These are phyloP conservation scores for Saturnia pavonia DNA, from an alignment of 2,888 invertebrate genomes.

Conservation along the genomic window DNA sequence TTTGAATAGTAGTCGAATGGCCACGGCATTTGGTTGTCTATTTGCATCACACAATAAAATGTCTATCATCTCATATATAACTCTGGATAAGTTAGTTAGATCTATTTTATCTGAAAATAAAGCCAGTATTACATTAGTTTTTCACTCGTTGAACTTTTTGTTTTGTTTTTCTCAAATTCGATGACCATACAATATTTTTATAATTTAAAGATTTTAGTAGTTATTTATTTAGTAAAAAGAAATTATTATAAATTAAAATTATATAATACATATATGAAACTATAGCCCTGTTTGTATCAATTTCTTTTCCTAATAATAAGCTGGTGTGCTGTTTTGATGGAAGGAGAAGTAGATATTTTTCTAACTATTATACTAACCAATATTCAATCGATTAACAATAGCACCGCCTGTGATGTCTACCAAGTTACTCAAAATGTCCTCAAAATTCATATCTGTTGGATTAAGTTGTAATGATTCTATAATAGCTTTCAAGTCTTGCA, in stretches of 20 bases:
- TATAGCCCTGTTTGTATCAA: too few species aligned
- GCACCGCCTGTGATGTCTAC: slow-evolving; percentile 69
- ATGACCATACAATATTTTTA: neutral
- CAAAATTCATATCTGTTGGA: slow-evolving; percentile 67
- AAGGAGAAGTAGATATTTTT: too few species aligned
- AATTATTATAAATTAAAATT: too few species aligned
- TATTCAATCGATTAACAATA: slow-evolving; percentile 61
- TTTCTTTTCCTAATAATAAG: too few species aligned
- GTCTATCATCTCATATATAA: slow-evolving; percentile 68
- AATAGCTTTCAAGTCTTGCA: slow-evolving; percentile 51
- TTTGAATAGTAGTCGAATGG: slow-evolving; percentile 64
- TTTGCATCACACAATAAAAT: slow-evolving; percentile 50
- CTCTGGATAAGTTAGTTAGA: slow-evolving; percentile 51
- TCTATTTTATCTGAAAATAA: slow-evolving; percentile 62
- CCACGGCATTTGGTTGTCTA: slow-evolving; percentile 48
- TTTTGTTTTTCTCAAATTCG: neutral
- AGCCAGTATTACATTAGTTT: neutral
- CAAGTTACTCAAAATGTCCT: slow-evolving; percentile 70
- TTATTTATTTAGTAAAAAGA: too few species aligned
- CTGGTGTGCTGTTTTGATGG: too few species aligned
- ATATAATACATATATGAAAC: too few species aligned
- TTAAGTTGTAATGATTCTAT: slow-evolving; percentile 54
- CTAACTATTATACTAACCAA: slow-evolving; percentile 53
- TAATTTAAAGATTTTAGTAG: too few species aligned
- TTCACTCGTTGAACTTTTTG: too few species aligned